These are phyloP conservation scores for Hesperia comma DNA, from an alignment of 2,888 invertebrate species.

Conservation along the genomic window DNA sequence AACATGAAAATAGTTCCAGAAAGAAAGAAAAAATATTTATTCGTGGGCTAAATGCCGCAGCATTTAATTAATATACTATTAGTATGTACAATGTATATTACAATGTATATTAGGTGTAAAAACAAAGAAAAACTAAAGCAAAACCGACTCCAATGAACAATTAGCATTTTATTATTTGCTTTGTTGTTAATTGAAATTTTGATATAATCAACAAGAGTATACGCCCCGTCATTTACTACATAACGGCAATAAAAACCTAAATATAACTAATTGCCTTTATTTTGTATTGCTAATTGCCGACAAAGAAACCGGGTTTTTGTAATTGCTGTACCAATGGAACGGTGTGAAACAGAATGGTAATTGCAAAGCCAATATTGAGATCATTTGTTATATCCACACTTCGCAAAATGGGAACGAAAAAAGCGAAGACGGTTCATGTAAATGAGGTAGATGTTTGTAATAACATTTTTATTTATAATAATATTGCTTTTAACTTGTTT, in stretches of 20 bases:
- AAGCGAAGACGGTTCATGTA: neutral
- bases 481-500: conserved; percentile 49
- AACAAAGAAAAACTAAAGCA: too few relatives aligned
- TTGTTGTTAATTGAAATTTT: too few relatives aligned
- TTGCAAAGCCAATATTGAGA: conserved; percentile 28
- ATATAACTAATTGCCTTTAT: conserved; percentile 26
- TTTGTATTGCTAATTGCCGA: conserved; percentile 30
- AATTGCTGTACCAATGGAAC: conserved; percentile 25
- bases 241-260: conserved; percentile 15
- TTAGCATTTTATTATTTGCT: too few relatives aligned
- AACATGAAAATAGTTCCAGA: too few relatives aligned
- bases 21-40: too few relatives aligned
- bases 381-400: conserved; percentile 22
- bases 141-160: too few relatives aligned
- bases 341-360: conserved; percentile 28
- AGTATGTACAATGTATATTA: too few relatives aligned
- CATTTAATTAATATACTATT: too few relatives aligned
- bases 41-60: too few relatives aligned
- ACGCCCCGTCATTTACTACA: neutral
- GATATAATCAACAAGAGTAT: too few relatives aligned
- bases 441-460: neutral
- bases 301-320: conserved; percentile 31
- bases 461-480: neutral
- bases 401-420: neutral
- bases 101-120: too few relatives aligned